These are phyloP conservation scores for Dolichopus griseipennis DNA, from an alignment of 2,888 invertebrate genomes.

Conservation along the genomic window DNA sequence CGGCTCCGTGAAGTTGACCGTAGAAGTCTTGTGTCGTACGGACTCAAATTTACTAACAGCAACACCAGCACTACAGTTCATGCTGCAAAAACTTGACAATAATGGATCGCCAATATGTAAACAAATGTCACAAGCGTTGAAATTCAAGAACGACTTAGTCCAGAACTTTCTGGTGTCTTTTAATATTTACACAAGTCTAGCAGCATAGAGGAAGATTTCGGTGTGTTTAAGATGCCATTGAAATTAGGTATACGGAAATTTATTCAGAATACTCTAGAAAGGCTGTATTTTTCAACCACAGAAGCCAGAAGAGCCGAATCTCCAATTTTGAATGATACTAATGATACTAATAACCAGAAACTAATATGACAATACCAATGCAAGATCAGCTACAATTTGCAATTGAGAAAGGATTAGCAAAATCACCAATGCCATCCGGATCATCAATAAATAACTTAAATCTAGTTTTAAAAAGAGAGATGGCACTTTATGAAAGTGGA, in stretches of 20 bases:
- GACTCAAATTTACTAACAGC: background rate
- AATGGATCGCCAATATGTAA: constrained; percentile 3
- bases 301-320: constrained; percentile 7
- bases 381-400: constrained; percentile 10
- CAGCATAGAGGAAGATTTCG: constrained; percentile 10
- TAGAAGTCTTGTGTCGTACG: background rate
- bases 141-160: constrained; percentile 3
- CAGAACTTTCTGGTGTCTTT: constrained; percentile 9
- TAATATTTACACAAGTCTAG: constrained; percentile 10
- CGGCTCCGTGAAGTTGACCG: background rate
- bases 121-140: constrained; percentile 9
- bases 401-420: constrained; percentile 10
- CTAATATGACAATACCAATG: constrained; percentile 8
- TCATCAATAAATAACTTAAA: constrained; percentile 10
- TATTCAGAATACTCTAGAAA: constrained; percentile 10
- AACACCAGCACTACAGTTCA: too few relatives aligned
- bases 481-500: constrained; percentile 10
- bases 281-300: constrained; percentile 10
- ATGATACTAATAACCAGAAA: too few relatives aligned
- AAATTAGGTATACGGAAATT: constrained; percentile 11
- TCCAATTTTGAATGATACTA: constrained; percentile 9
- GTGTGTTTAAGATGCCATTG: constrained; percentile 10
- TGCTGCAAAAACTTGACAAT: too few relatives aligned
- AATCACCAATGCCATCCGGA: constrained; percentile 10
- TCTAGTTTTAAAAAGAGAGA: constrained; percentile 11